Evolutionary conservation across 2,113 vertebrate species (phyloP).

Genomic region (Dendropsophus ebraccatus): DNA sequence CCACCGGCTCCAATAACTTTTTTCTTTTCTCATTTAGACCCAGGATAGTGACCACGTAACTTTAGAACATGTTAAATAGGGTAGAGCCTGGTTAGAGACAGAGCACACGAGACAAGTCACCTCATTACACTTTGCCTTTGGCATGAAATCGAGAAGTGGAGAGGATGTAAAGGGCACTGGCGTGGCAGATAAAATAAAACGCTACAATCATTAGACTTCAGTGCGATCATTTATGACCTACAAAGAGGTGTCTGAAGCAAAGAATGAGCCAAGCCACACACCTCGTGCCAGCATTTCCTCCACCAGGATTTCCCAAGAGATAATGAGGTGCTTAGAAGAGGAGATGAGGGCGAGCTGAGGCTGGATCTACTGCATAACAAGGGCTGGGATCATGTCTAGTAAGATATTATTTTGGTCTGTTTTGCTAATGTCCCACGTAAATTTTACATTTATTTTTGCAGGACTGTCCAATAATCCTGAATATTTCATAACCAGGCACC

Average conservation of each 20-base stretch:
- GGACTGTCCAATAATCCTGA: too few relatives aligned
- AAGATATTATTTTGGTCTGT: background rate
- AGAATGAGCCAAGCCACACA: background rate
- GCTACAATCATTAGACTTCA: background rate
- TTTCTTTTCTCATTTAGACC: background rate
- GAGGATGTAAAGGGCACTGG: background rate
- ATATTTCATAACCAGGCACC: too few relatives aligned
- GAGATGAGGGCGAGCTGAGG: too few relatives aligned
- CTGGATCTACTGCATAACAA: too few relatives aligned
- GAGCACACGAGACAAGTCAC: background rate
- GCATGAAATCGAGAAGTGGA: background rate
- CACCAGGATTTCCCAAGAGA: background rate
- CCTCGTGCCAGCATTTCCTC: background rate
- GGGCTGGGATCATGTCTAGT: background rate
- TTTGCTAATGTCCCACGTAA: background rate
- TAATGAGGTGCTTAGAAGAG: background rate
- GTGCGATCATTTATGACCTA: conserved; percentile 2
- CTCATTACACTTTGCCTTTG: background rate
- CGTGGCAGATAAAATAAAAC: conserved; percentile 3
- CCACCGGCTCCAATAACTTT: background rate
- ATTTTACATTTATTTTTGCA: background rate
- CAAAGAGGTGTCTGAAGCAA: conserved; percentile 12
- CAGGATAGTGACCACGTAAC: background rate
- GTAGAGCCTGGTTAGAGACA: background rate
- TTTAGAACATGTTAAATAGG: background rate